Base-by-base conservation (phyloP, 2,888 invertebrate species). In the Junonia oenone region DNA sequence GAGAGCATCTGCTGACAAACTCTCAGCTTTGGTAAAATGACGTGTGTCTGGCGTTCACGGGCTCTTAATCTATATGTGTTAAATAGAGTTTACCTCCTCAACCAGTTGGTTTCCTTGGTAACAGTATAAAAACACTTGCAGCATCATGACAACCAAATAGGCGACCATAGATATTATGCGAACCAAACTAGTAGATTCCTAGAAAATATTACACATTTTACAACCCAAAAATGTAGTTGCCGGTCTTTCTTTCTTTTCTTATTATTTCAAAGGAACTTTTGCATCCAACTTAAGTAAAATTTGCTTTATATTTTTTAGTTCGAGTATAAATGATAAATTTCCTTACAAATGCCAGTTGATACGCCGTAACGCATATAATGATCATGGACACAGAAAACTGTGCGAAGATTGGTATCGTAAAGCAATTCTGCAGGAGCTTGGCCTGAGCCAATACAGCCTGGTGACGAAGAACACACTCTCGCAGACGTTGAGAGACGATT, bases 311-410 rank as follows among this genome's bases (percentile, higher is more conserved):
- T n/a, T n/a, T n/a, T n/a, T n/a, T n/a, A n/a, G n/a, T n/a, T n/a
- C n/a, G n/a, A 5, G 4, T 17, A n/a, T 6, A 38, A 14, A 8
- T 2, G 17, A 38, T 17, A 38, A 17, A 37, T 29, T 3, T n/a
- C 11, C 81, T 76, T 64, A 91, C 91, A 56, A 81, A 69, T 17
- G 81, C 83, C 19, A 91, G 50, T 55, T 90, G 86, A 60, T 89
- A 85, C 6, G 84, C 88, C 4, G 90, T 81, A 8, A 85, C 81
- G 55, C 91, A 91, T 29, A 91, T 87, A 6, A 91, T 88, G 26
- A 86, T 63, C 48, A 79, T 71, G 0, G 91, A 88, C 0, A 87
- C 84, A 0, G 78, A 63, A 53, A 91, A 84, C 62, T 91, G 90
- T 4, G 69, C 72, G n/a, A 91, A 71, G 1, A 83, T 75, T 0